phyloP scores from a whole-genome alignment of 2,888 invertebrate genomes.

The Drosophila anomalata region DNA sequence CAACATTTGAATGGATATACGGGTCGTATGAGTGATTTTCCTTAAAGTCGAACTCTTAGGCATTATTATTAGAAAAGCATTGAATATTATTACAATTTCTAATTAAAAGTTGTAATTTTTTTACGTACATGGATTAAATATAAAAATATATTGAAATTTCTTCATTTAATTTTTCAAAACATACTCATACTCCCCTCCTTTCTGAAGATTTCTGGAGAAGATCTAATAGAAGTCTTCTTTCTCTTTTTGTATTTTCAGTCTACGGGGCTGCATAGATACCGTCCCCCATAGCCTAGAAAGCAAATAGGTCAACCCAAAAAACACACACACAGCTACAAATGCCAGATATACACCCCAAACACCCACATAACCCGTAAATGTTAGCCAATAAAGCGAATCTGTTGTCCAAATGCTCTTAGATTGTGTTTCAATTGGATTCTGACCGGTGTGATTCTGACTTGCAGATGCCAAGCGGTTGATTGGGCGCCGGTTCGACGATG shows the following conservation, averaged over 20 bases:
- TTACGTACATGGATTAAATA: background rate
- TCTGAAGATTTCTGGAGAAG: constrained; percentile 39
- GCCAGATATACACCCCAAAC: constrained; percentile 9
- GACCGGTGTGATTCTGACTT: constrained; percentile 54
- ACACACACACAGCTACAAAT: constrained; percentile 24
- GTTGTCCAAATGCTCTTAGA: constrained; percentile 28
- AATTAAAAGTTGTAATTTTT: background rate
- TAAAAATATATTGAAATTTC: background rate
- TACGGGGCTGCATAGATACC: constrained; percentile 64
- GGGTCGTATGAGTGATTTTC: too few species aligned
- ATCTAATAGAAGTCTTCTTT: constrained; percentile 57
- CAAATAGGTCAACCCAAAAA: constrained; percentile 47
- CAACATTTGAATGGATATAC: too few species aligned
- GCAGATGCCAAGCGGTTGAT: constrained; percentile 96
- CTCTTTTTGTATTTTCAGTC: constrained; percentile 72
- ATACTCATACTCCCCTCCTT: background rate
- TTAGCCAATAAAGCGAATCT: constrained; percentile 65
- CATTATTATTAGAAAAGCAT: too few species aligned
- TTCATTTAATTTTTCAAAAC: background rate
- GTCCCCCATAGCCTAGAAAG: constrained; percentile 51
- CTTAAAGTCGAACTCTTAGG: too few species aligned
- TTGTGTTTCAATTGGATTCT: constrained; percentile 34
- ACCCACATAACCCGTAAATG: constrained; percentile 27
- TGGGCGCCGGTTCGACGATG: constrained; percentile 95
- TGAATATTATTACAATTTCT: too few species aligned